Evolutionary conservation across 2,797 vertebrate genomes (phyloP), one percentile per base, ranked within the genome.

Genomic region (Argentina silus): DNA sequence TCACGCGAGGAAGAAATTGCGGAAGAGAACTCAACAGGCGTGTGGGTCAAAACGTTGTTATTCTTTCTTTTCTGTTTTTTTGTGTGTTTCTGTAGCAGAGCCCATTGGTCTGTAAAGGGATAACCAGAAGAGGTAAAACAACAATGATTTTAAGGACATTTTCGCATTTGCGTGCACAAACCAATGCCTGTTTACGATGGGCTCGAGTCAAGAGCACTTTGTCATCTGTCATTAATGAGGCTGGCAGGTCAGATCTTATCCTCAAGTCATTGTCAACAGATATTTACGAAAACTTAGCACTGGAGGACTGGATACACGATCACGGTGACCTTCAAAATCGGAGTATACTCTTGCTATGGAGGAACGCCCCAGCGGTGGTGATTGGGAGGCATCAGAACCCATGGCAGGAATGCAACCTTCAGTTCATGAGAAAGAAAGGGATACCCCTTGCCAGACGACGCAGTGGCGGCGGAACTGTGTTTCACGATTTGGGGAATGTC

Each of bases 321-420:
- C 90, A 95, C 0, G 76, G 97, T 78, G 93, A 95, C 77, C 86
- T 97, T 71, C 74, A 88, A 67, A 87, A 82, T 27, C 90, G 73
- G 48, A 86, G 88, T 0, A 0, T 97, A 69, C 93, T 98, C 57
- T 92, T 97, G 68, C 80, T 99, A 5, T 99, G 98, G 96, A 94
- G 93, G 84, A 99, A 97, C 88, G 85, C 81, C 1, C 92, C 96
- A 0, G 83, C 93, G 0, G 95, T 98, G 69, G 96, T 99, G 47
- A 95, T 99, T 6, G 98, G 98, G 0, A 94, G 97, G 56, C 97
- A 99, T 80, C 98, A 99, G 86, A 99, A 99, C 86, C 97, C 97
- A 0, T 99, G 97, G 97, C 90, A 92, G 42, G 97, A 99, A 84
- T 97, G 96, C 75, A 88, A 96, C 85, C 92, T 98, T 64, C 81